Conservation (phyloP, 2,797 vertebrate genomes). For the Cirrhinus mrigala region DNA sequence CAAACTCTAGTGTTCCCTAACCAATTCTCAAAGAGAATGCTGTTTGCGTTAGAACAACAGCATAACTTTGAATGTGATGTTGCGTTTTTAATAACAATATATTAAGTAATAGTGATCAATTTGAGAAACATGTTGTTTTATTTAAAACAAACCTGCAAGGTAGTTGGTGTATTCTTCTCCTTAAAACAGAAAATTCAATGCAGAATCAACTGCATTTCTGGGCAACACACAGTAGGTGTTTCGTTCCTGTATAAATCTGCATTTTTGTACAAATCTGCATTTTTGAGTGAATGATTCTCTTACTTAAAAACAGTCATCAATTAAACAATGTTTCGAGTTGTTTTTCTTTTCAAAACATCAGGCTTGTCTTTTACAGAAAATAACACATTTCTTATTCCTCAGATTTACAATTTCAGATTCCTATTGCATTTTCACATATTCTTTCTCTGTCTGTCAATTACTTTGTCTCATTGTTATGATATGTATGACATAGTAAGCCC, state of each 20-base stretch:
- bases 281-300: background rate
- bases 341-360: background rate
- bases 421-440: constrained; percentile 6
- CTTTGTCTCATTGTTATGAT: background rate
- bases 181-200: background rate
- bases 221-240: background rate
- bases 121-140: background rate
- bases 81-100: background rate
- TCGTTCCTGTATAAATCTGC: background rate
- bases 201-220: background rate
- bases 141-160: background rate
- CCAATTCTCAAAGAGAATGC: background rate
- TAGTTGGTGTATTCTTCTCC: background rate
- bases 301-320: background rate
- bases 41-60: background rate
- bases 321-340: background rate
- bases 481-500: background rate
- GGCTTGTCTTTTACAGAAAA: constrained; percentile 7
- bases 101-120: background rate
- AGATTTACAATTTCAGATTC: background rate
- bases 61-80: background rate
- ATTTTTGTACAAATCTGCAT: background rate
- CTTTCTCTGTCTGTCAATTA: background rate
- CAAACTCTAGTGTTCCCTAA: background rate
- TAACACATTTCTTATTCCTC: background rate